Evolutionary conservation across 1,140 invertebrate species (phyloP), one percentile per base, ranked within the genome.

Genomic region (Cepaea nemoralis): DNA sequence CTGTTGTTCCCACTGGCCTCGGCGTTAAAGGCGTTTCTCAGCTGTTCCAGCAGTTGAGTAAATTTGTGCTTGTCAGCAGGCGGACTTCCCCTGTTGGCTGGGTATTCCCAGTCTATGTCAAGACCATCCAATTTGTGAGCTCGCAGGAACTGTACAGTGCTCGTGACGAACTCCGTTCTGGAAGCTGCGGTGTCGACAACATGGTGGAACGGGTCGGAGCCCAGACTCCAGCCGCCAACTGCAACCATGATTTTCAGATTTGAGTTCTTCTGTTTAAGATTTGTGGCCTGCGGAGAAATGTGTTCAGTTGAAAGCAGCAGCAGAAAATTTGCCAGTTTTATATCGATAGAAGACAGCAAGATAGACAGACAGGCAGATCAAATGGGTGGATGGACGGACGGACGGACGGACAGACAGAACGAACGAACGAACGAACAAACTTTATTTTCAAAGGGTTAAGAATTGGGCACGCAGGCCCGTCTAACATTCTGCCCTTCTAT

Each of bases 21-120:
- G 22, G 77, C 79, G 5, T 24, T 33, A 40, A 83, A 80, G 3
- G 84, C 86, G 31, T 78, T 45, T 50, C 81, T 77, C 27, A 87
- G 35, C 70, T 83, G 83, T 93, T 95, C 93, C 42, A 98, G 96
- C 31, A 99, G 93, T 85, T 94, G 93, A 12, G 96, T 96, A 90
- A 98, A 99, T 91, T 97, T 96, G 84, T 96, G 94, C 81, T 94
- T 95, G 90, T 99, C 97, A 69, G 95, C 94, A 0, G 96, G 94
- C 86, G 97, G 97, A 80, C 97, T 97, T 89, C 98, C 97, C 55
- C 97, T 92, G 89, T 95, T 95, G 0, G 95, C 95, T 0, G 97
- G 97, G 92, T 99, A 99, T 89, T 98, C 97, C 97, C 97, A 99
- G 89, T 98, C 97, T 84, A 99, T 92, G 92, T 99, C 97, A 33